Percentiles rank a stretch among this genome's conserved stretches.
phyloP scores from a whole-genome alignment of 2,113 vertebrate species.

The Ameiurus melas region DNA sequence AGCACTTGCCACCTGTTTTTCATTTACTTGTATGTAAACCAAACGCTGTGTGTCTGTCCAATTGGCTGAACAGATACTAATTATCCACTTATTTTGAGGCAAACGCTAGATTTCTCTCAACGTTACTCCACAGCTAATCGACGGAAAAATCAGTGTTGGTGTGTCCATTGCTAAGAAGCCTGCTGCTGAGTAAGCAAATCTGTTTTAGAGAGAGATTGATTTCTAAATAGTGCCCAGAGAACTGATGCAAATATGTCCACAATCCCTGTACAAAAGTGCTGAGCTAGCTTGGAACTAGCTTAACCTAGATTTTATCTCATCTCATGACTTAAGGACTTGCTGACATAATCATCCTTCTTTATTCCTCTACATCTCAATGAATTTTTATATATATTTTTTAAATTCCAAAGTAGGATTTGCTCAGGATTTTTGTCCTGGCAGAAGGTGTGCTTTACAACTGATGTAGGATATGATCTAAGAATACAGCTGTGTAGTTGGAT shows the following conservation, averaged over 20 bases:
- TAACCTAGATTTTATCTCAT: background rate
- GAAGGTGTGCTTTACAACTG: background rate
- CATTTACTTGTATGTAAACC: slow-evolving; percentile 28
- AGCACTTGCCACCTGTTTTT: slow-evolving; percentile 8
- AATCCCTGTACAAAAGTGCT: slow-evolving; percentile 1
- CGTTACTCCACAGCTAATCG: background rate
- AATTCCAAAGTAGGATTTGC: background rate
- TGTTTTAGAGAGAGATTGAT: background rate
- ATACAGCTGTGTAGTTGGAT: background rate
- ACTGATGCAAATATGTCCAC: background rate
- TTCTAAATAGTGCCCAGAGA: slow-evolving; percentile 2
- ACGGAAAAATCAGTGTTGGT: background rate
- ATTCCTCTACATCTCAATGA: background rate
- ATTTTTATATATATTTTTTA: background rate
- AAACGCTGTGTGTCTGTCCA: background rate
- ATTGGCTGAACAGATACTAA: slow-evolving; percentile 4
- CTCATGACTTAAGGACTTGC: background rate
- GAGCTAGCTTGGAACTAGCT: background rate
- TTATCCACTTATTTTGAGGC: slow-evolving; percentile 21
- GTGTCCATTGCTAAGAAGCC: background rate
- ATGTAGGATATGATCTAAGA: background rate
- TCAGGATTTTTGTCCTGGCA: background rate
- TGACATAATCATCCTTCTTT: background rate
- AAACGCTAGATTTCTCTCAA: background rate
- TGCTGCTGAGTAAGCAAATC: slow-evolving; percentile 13